phyloP scores from a whole-genome alignment of 2,888 invertebrate species.

The Atrina japonica region DNA sequence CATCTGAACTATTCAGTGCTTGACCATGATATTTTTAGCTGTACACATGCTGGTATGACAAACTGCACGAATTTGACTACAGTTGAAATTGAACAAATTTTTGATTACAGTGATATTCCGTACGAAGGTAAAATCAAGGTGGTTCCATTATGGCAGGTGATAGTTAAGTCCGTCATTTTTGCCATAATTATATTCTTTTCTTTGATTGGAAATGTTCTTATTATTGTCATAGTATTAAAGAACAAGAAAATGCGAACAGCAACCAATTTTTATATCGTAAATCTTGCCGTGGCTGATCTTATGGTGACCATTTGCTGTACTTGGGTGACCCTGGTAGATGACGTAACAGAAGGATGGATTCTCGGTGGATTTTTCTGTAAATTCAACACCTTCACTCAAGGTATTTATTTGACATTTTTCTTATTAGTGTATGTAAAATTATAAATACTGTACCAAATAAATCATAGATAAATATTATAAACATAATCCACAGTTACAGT shows the following conservation, averaged over 20 bases:
- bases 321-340: slow-evolving; percentile 88
- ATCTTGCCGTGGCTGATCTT: slow-evolving; percentile 77
- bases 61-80: background rate
- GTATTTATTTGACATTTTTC: slow-evolving; percentile 82
- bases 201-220: slow-evolving; percentile 68
- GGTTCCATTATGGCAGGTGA: slow-evolving; percentile 66
- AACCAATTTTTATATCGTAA: slow-evolving; percentile 79
- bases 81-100: background rate
- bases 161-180: slow-evolving; percentile 64
- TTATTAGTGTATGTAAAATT: no score
- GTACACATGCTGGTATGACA: background rate
- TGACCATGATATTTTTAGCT: no score
- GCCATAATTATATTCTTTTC: slow-evolving; percentile 66
- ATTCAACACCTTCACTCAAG: slow-evolving; percentile 89
- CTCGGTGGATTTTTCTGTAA: slow-evolving; percentile 88
- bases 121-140: slow-evolving; percentile 56
- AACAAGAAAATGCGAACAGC: slow-evolving; percentile 75
- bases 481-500: no score
- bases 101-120: slow-evolving; percentile 40
- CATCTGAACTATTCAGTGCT: no score
- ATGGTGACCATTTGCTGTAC: slow-evolving; percentile 84
- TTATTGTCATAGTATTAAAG: slow-evolving; percentile 68
- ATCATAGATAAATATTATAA: no score
- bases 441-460: no score
- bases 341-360: slow-evolving; percentile 90